Evolutionary conservation across 2,888 invertebrate species (phyloP), one percentile per base, ranked within the genome.

Genomic region (Smittia aterrima): DNA sequence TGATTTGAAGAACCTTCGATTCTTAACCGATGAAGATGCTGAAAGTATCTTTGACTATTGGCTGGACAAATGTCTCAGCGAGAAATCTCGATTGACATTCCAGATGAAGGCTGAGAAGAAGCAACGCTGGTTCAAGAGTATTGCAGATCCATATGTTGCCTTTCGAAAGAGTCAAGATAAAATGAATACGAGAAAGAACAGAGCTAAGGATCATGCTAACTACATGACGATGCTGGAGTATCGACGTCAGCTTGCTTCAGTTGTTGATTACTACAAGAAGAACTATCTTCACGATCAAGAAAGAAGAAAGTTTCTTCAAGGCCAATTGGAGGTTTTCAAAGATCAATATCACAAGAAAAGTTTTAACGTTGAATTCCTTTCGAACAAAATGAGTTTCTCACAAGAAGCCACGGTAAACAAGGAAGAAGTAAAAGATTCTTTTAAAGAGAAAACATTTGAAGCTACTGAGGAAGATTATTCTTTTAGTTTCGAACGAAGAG

Each of bases 81-180:
- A 4, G 4, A 4, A 11, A 38, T 4, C 4, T 4, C 4, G 11
- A 38, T 11, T 38, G 38, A 38, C 11, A 7, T 11, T 11, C 11
- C 38, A 38, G 38, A 38, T 38, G 11, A 38, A 38, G 38, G n/a
- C n/a, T n/a, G 4, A 7, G 6, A 38, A 38, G 11, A 11, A 38
- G 6, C 38, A 38, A 11, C 4, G 11, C 4, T 7, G 6, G 38
- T 38, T 54, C 18, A 66, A 24, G 24, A 66, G 13, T 9, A n/a
- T n/a, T n/a, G 66, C 9, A 25, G 27, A 66, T 66, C 66, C 66
- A n/a, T 66, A 66, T 7, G 27, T 32, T 3, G 66, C 32, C n/a
- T 66, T 66, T 18, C 66, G 66, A 6, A 13, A 18, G 1, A 9
- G 16, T 18, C n/a, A 18, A 0, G 66, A 66, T 25, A 24, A 25